A percentile compares a stretch with the other conserved stretches of the same genome.
Conservation (phyloP, 2,888 invertebrate species). For the Drosophila maculinotata region DNA sequence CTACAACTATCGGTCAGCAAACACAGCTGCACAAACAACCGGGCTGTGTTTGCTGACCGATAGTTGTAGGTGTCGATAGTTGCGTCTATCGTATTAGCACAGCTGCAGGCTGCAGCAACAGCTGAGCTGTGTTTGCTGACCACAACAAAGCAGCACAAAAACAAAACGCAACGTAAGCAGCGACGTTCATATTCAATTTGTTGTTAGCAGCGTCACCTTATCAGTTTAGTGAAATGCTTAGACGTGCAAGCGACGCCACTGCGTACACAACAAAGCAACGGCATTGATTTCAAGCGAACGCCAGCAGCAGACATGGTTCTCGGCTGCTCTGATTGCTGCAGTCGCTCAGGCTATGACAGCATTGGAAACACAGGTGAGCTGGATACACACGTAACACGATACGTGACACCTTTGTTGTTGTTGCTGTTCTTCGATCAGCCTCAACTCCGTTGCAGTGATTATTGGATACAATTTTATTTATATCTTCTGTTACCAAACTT, state of each 20-base stretch:
- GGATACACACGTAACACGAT: too few relatives aligned
- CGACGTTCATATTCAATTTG: conserved; percentile 8
- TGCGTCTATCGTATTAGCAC: neutral
- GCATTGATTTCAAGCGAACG: neutral
- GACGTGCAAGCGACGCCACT: conserved; percentile 15
- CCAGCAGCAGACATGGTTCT: conserved; percentile 44
- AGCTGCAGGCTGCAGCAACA: conserved; percentile 20
- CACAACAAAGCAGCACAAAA: conserved; percentile 16
- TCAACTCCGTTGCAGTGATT: neutral
- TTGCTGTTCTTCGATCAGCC: too few relatives aligned
- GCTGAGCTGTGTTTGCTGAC: conserved; percentile 26
- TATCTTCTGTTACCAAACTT: too few relatives aligned
- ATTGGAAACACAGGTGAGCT: conserved; percentile 70
- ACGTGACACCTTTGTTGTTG: neutral
- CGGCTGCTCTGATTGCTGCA: conserved; percentile 73
- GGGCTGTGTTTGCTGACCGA: conserved; percentile 18
- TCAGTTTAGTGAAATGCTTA: conserved; percentile 37
- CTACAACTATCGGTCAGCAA: conserved; percentile 29
- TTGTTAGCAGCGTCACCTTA: conserved; percentile 3
- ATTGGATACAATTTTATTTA: too few relatives aligned
- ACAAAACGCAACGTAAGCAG: conserved; percentile 55
- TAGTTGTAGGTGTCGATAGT: conserved; percentile 7
- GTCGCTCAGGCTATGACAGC: conserved; percentile 85
- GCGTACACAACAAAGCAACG: conserved; percentile 7
- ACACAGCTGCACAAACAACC: conserved; percentile 19